phyloP scores from a whole-genome alignment of 2,888 invertebrate genomes.

The Odontocerum albicorne region DNA sequence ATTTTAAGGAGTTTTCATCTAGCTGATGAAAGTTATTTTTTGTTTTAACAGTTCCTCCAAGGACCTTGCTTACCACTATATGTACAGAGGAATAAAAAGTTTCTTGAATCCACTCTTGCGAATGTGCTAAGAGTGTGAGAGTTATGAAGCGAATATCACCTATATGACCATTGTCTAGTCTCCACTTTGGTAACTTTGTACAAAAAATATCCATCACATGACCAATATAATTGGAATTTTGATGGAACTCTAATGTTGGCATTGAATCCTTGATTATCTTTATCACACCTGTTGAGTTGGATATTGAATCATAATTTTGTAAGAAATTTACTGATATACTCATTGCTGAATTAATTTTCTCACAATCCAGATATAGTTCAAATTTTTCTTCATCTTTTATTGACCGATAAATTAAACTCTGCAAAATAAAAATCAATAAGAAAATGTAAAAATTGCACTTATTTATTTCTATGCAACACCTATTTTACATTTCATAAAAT shows the following conservation, averaged over 20 bases:
- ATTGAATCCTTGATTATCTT: slow-evolving; percentile 56
- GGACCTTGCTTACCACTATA: slow-evolving; percentile 54
- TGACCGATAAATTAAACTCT: no score
- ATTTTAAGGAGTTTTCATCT: slow-evolving; percentile 54
- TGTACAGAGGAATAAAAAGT: slow-evolving; percentile 59
- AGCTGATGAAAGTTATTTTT: slow-evolving; percentile 42
- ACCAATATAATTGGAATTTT: slow-evolving; percentile 56
- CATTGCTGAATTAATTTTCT: slow-evolving; percentile 49
- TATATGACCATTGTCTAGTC: slow-evolving; percentile 48
- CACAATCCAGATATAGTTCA: slow-evolving; percentile 48
- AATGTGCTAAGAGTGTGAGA: slow-evolving; percentile 60
- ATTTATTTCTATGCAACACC: no score
- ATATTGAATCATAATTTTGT: slow-evolving; percentile 42
- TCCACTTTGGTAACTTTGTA: slow-evolving; percentile 44
- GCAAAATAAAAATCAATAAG: no score
- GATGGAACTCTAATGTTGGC: slow-evolving; percentile 61
- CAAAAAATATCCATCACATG: slow-evolving; percentile 49
- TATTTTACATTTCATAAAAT: no score
- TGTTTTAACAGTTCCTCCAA: slow-evolving; percentile 54
- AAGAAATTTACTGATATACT: slow-evolving; percentile 49
- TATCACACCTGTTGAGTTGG: slow-evolving; percentile 44
- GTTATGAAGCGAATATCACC: slow-evolving; percentile 48
- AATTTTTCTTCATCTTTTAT: slow-evolving; percentile 43
- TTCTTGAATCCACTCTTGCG: slow-evolving; percentile 54
- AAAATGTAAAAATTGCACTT: no score